A percentile compares a stretch with the other conserved stretches of the same genome.
Conservation (phyloP, 2,888 invertebrate genomes). For the Apoda limacodes region DNA sequence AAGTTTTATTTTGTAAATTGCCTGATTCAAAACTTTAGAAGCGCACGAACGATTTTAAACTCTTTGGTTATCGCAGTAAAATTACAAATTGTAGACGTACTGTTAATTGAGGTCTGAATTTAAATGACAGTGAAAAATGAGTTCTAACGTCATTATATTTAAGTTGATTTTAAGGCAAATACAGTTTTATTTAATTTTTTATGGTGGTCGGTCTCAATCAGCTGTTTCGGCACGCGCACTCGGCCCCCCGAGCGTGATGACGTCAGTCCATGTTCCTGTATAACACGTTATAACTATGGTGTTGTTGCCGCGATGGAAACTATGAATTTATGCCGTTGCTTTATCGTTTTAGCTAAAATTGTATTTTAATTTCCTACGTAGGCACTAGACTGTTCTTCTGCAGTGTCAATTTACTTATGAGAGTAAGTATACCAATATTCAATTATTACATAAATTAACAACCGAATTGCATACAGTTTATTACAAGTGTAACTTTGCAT, state of each 20-base stretch:
- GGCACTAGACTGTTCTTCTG: too few relatives aligned
- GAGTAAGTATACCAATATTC: too few relatives aligned
- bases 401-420: too few relatives aligned
- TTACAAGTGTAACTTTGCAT: too few relatives aligned
- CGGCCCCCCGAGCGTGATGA: constrained; percentile 48
- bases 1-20: constrained; percentile 40
- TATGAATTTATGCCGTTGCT: too few relatives aligned
- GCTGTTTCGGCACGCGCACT: constrained; percentile 63
- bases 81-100: constrained; percentile 27
- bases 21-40: constrained; percentile 33
- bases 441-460: too few relatives aligned
- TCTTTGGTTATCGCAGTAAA: constrained; percentile 26
- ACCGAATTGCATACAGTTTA: too few relatives aligned
- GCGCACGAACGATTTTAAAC: constrained; percentile 32
- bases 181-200: constrained; percentile 44
- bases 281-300: too few relatives aligned
- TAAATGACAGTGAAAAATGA: constrained; percentile 11
- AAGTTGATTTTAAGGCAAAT: constrained; percentile 21
- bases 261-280: constrained; percentile 32
- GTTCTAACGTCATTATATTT: constrained; percentile 13
- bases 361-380: too few relatives aligned
- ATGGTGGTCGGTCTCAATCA: constrained; percentile 60
- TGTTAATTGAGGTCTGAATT: constrained; percentile 37
- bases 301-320: too few relatives aligned
- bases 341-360: too few relatives aligned